Evolutionary conservation across 2,888 invertebrate genomes (phyloP), one percentile per base, ranked within the genome.

Genomic region (Bursaphelenchus okinawaensis): DNA sequence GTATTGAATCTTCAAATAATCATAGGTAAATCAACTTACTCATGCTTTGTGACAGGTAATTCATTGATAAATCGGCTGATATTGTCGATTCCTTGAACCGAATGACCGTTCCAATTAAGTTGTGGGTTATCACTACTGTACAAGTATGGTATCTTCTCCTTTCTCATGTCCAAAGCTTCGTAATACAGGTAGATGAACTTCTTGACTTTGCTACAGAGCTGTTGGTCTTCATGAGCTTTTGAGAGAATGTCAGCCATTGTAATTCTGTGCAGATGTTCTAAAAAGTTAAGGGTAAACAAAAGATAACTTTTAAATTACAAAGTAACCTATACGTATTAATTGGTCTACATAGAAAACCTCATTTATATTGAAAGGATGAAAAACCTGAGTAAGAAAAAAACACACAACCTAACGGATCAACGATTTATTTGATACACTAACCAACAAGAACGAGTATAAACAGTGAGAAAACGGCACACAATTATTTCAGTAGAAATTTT

Each of bases 401-500:
- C n/a, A n/a, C n/a, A n/a, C n/a, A n/a, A n/a, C n/a, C n/a, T 8
- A 22, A 28, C 57, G 22, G 54, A 40, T 16, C 40, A 16, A 40
- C 12, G 40, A 40, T 16, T 40, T 40, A 16, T 22, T 54, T 8
- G 20, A 54, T n/a, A n/a, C 8, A 22, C 8, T 12, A 54, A 54
- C 22, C n/a, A n/a, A 54, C 12, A n/a, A 22, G n/a, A 12, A 54
- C 22, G 54, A 54, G 20, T n/a, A 8, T 8, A 12, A n/a, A 54
- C 54, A 22, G 40, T 16, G 19, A 16, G 40, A 40, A 40, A 40
- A 16, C 40, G 16, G 40, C n/a, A 40, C 12, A 40, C n/a, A 40
- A 40, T 52, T 55, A 74, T 50, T 74, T 65, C 52, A 80, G 67
- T 24, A 80, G 76, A 16, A 72, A 71, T 7, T 77, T 78, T 8